These are phyloP conservation scores for Agrochola macilenta DNA, from an alignment of 2,888 invertebrate species.

Conservation along the genomic window DNA sequence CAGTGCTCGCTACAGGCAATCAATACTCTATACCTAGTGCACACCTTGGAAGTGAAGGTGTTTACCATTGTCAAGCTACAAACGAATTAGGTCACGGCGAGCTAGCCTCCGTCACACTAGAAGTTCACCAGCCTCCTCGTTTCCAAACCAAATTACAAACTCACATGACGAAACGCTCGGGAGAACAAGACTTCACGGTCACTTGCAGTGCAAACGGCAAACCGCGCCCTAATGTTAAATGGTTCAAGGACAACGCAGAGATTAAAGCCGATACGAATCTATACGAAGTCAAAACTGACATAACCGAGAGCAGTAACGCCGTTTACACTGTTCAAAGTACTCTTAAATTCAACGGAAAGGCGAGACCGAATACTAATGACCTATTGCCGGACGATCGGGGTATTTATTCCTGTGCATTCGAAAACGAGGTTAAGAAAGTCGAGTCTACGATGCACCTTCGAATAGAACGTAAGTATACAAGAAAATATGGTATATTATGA, in stretches of 20 bases:
- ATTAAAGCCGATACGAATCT: conserved; percentile 94
- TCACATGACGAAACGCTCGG: conserved; percentile 94
- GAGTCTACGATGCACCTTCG: conserved; percentile 97
- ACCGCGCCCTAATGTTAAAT: conserved; percentile 95
- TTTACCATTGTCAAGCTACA: conserved; percentile 97
- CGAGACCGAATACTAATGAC: conserved; percentile 94
- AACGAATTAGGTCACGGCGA: conserved; percentile 97
- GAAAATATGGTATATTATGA: conserved; percentile 19
- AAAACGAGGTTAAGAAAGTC: conserved; percentile 96
- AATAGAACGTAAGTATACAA: conserved; percentile 94
- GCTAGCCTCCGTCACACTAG: conserved; percentile 95
- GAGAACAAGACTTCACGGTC: conserved; percentile 94
- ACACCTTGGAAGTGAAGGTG: conserved; percentile 96
- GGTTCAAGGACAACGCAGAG: conserved; percentile 96
- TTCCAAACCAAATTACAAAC: conserved; percentile 95
- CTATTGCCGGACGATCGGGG: conserved; percentile 96
- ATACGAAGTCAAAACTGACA: conserved; percentile 95
- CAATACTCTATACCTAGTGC: conserved; percentile 96
- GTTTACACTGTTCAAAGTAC: conserved; percentile 96
- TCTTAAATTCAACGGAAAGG: conserved; percentile 94
- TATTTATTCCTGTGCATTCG: conserved; percentile 96
- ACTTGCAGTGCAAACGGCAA: conserved; percentile 97
- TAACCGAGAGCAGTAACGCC: conserved; percentile 94
- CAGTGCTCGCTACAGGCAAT: conserved; percentile 94
- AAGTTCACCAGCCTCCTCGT: conserved; percentile 97